Conservation (phyloP, 2,113 vertebrate genomes). For the Lampris incognitus region DNA sequence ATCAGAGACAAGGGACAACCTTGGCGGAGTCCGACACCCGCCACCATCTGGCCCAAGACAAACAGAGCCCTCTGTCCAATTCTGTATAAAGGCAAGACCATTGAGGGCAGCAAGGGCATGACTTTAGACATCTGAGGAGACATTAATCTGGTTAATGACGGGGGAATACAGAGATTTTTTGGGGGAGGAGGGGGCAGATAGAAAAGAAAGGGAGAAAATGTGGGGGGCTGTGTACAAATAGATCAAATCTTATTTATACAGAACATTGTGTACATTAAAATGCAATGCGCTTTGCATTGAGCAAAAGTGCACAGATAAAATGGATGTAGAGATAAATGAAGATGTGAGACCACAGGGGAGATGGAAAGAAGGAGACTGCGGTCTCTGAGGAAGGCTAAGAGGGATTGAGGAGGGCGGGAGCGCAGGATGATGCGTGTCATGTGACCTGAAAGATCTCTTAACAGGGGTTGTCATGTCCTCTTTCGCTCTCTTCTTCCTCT, state of each 20-base stretch:
- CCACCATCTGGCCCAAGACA: background rate
- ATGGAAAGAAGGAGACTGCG: conserved; percentile 32
- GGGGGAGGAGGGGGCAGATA: conserved; percentile 15
- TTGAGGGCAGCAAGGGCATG: conserved; percentile 32
- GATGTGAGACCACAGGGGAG: conserved; percentile 41
- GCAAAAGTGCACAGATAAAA: too few relatives aligned
- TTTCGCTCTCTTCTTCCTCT: conserved; percentile 23
- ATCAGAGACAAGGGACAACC: too few relatives aligned
- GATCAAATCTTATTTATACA: too few relatives aligned
- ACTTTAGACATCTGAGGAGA: conserved; percentile 28
- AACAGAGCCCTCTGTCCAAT: conserved; percentile 11
- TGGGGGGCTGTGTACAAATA: background rate
- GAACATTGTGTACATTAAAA: too few relatives aligned
- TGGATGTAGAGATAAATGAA: conserved; percentile 1
- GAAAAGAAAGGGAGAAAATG: conserved; percentile 9
- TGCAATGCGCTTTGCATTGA: too few relatives aligned
- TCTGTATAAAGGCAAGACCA: conserved; percentile 23
- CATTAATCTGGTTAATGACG: conserved; percentile 45
- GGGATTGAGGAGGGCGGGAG: conserved; percentile 25
- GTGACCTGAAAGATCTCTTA: conserved; percentile 63
- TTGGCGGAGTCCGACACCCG: too few relatives aligned
- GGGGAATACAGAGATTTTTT: conserved; percentile 42
- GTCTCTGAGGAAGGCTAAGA: conserved; percentile 37
- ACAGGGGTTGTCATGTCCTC: conserved; percentile 54
- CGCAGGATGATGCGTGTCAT: conserved; percentile 37